These are phyloP conservation scores for Dreissena rostriformis DNA, from an alignment of 1,140 invertebrate species.

Conservation along the genomic window DNA sequence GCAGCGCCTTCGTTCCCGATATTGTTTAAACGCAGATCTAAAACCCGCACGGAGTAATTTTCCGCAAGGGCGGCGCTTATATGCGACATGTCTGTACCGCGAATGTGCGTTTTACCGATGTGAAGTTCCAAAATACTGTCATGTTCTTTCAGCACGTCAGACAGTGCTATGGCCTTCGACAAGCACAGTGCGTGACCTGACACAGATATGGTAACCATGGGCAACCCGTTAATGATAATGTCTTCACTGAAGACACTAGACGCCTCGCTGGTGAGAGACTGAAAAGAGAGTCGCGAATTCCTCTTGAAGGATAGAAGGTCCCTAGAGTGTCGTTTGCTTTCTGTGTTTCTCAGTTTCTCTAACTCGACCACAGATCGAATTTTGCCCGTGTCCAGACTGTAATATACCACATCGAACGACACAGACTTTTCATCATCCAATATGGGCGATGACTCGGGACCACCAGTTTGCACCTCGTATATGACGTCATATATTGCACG, in stretches of 20 bases:
- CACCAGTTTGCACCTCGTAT: slow-evolving; percentile 64
- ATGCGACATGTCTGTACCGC: slow-evolving; percentile 67
- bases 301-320: slow-evolving; percentile 67
- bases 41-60: slow-evolving; percentile 61
- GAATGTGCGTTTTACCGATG: slow-evolving; percentile 75
- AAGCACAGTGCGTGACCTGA: slow-evolving; percentile 71
- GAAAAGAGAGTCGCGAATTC: slow-evolving; percentile 64
- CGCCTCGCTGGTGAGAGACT: slow-evolving; percentile 50
- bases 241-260: slow-evolving; percentile 57
- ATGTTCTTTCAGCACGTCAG: slow-evolving; percentile 64
- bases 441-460: slow-evolving; percentile 54
- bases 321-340: slow-evolving; percentile 64
- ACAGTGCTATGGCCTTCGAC: slow-evolving; percentile 64
- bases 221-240: slow-evolving; percentile 54
- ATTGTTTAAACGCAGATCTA: slow-evolving; percentile 76
- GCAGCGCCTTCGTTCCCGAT: slow-evolving; percentile 72
- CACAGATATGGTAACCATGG: slow-evolving; percentile 74
- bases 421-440: slow-evolving; percentile 74
- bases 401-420: slow-evolving; percentile 74
- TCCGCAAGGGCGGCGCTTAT: slow-evolving; percentile 66
- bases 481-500: slow-evolving; percentile 71
- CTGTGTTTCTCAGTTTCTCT: slow-evolving; percentile 66
- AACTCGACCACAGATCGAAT: slow-evolving; percentile 74
- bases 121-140: slow-evolving; percentile 73
- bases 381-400: slow-evolving; percentile 65